These are phyloP conservation scores for Coilia nasus DNA, from an alignment of 2,797 vertebrate species.

Conservation along the genomic window DNA sequence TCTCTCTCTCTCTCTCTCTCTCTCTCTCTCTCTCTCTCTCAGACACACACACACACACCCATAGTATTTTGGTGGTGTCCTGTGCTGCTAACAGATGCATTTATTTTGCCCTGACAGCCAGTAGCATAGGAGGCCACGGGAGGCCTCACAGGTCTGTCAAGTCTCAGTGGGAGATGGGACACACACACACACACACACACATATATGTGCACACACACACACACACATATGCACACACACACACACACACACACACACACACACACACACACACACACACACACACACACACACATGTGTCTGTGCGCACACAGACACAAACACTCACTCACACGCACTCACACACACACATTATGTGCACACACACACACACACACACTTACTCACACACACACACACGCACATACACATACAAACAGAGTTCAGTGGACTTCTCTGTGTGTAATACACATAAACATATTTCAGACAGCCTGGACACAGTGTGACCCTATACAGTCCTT, in stretches of 20 bases:
- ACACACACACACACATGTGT: background rate
- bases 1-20: background rate
- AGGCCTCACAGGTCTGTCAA: background rate
- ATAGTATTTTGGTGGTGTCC: constrained; percentile 22
- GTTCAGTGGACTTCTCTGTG: background rate
- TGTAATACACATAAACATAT: background rate
- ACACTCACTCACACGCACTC: too few species aligned
- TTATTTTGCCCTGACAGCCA: constrained; percentile 44
- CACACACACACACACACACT: too few species aligned
- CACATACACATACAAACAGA: background rate
- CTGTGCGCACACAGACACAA: background rate
- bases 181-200: too few species aligned
- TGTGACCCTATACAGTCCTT: background rate
- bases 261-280: background rate
- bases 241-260: background rate
- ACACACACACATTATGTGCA: background rate
- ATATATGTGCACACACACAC: too few species aligned
- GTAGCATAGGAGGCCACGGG: background rate
- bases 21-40: too few species aligned
- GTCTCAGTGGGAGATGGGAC: background rate
- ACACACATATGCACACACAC: too few species aligned
- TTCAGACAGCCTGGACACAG: background rate
- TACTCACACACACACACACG: too few species aligned
- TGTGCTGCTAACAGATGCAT: constrained; percentile 59
- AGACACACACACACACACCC: background rate